Evolutionary conservation across 2,888 invertebrate genomes (phyloP).

Genomic region (Sminthurinus aureus): DNA sequence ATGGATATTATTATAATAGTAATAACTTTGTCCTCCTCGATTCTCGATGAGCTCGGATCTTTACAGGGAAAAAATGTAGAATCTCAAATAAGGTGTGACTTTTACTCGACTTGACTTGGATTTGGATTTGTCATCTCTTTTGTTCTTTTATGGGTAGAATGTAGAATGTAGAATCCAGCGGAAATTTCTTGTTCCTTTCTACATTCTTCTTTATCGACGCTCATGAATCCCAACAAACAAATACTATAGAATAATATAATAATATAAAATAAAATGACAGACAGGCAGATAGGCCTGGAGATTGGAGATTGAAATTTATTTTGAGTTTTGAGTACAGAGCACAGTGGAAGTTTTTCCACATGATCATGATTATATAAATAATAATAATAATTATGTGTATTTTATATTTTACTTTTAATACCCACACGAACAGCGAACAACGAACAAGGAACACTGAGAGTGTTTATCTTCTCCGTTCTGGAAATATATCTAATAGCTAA

Average conservation of each 20-base stretch:
- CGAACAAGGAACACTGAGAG: too few species aligned
- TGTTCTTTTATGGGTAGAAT: not conserved
- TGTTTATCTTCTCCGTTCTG: too few species aligned
- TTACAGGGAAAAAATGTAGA: not conserved
- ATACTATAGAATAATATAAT: too few species aligned
- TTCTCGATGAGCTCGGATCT: not conserved
- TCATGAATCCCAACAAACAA: slow-evolving; percentile 3
- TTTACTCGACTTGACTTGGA: not conserved
- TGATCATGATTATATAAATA: too few species aligned
- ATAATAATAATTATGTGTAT: too few species aligned
- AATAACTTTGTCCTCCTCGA: slow-evolving; percentile 14
- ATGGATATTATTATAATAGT: slow-evolving; percentile 12
- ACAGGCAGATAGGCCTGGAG: not conserved
- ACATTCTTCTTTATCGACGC: slow-evolving; percentile 5
- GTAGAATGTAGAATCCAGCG: too few species aligned
- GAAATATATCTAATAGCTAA: too few species aligned
- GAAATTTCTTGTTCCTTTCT: not conserved
- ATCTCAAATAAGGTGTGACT: not conserved
- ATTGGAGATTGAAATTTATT: too few species aligned
- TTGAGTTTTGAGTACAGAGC: too few species aligned
- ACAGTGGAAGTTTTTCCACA: too few species aligned
- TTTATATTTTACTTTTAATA: too few species aligned
- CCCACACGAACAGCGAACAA: too few species aligned
- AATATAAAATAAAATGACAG: not conserved
- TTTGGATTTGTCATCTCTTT: slow-evolving; percentile 11